phyloP scores from a whole-genome alignment of 2,888 invertebrate species.

The Hemaris fuciformis region DNA sequence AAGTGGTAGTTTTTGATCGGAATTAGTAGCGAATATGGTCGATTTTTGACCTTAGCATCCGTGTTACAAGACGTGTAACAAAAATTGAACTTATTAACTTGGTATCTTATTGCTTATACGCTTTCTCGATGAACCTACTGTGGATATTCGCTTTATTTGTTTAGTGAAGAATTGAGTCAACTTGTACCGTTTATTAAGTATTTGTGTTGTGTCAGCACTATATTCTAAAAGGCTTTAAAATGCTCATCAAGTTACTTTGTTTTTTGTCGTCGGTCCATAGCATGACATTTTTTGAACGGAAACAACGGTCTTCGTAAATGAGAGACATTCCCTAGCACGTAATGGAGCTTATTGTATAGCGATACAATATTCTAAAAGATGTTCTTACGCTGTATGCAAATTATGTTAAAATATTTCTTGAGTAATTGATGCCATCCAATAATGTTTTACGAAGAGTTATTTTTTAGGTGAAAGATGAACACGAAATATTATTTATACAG shows the following conservation, averaged over 20 bases:
- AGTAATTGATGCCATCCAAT: background rate
- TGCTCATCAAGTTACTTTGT: background rate
- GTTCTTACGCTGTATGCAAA: background rate
- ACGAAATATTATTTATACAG: too few species aligned
- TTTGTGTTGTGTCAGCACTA: background rate
- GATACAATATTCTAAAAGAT: background rate
- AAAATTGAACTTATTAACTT: constrained; percentile 52
- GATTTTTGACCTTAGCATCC: constrained; percentile 34
- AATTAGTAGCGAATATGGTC: constrained; percentile 36
- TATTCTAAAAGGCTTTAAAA: background rate
- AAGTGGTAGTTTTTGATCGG: constrained; percentile 44
- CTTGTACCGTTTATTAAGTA: background rate
- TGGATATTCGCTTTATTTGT: background rate
- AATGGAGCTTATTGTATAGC: background rate
- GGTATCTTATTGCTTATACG: constrained; percentile 47
- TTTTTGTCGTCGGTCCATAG: background rate
- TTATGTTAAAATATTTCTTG: background rate
- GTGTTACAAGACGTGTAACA: constrained; percentile 41
- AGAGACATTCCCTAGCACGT: background rate
- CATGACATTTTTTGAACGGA: constrained; percentile 4
- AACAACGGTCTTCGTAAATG: constrained; percentile 1
- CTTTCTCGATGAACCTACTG: constrained; percentile 40
- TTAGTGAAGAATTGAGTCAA: background rate
- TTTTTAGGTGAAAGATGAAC: too few species aligned
- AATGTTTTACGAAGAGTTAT: background rate